A percentile compares a stretch with the other conserved stretches of the same genome.
Conservation (phyloP, 2,113 vertebrate species). For the Pituophis catenifer region DNA sequence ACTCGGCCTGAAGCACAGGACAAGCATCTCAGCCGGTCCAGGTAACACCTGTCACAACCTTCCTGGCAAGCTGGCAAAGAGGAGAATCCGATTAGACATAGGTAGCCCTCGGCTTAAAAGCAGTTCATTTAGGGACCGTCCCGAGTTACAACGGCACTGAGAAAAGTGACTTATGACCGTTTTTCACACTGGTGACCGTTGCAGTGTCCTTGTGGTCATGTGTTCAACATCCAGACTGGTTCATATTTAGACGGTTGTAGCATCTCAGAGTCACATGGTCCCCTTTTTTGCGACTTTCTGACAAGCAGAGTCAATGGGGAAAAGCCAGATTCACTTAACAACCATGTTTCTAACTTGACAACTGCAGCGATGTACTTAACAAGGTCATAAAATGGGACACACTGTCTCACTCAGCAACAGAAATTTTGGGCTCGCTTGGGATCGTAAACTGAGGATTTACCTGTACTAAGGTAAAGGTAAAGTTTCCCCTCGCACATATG, state of each 20-base stretch:
- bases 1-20: slow-evolving; percentile 73
- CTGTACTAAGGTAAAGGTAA: not conserved
- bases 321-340: too few species aligned
- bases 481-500: too few species aligned
- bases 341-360: too few species aligned
- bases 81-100: not conserved
- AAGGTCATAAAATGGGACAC: too few species aligned
- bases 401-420: too few species aligned
- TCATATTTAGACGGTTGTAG: too few species aligned
- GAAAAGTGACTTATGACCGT: not conserved
- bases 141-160: not conserved
- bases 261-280: too few species aligned
- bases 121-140: not conserved
- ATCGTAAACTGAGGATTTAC: too few species aligned
- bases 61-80: slow-evolving; percentile 79
- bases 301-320: too few species aligned
- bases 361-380: too few species aligned
- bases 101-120: not conserved
- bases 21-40: slow-evolving; percentile 74
- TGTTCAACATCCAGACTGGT: not conserved
- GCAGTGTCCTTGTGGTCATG: not conserved
- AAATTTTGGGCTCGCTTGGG: too few species aligned
- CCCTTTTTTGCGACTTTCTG: too few species aligned
- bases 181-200: not conserved
- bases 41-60: slow-evolving; percentile 82